phyloP scores from a whole-genome alignment of 2,113 vertebrate species.

The Chamaea fasciata region DNA sequence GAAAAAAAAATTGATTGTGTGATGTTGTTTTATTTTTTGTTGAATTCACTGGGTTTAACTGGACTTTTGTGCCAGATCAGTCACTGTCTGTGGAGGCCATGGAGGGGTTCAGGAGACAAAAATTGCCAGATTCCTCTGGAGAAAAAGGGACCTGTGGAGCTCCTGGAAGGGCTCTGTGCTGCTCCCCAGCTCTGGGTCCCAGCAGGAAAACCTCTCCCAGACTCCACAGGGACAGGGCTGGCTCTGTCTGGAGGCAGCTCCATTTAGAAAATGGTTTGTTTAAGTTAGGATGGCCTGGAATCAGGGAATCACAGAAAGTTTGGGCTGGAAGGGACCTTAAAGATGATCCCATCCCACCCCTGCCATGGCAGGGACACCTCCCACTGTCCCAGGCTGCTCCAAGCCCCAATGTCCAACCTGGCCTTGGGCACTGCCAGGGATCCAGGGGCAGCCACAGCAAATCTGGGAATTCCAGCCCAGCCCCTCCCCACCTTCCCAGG shows the following conservation, averaged over 20 bases:
- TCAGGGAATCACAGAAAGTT: not conserved
- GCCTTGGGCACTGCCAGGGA: not conserved
- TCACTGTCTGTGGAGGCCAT: not conserved
- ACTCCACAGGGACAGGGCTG: not conserved
- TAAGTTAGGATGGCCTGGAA: not conserved
- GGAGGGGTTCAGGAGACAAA: not conserved
- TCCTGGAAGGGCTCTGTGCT: not conserved
- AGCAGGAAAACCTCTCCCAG: not conserved
- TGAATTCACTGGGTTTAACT: not conserved
- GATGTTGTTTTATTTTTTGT: not conserved
- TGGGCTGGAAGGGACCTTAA: not conserved
- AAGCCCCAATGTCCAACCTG: not conserved
- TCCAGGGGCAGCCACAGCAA: not conserved
- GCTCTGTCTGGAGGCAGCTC: not conserved
- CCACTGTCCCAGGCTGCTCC: not conserved
- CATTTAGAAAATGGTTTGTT: not conserved
- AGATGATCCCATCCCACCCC: rapidly evolving
- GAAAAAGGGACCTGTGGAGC: not conserved
- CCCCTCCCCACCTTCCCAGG: not conserved
- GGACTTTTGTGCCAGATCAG: not conserved
- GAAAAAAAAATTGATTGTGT: not conserved
- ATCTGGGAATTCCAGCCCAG: no score
- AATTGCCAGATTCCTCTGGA: not conserved
- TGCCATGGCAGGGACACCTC: not conserved
- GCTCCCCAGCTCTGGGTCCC: not conserved